A percentile compares a stretch with the other conserved stretches of the same genome.
Evolutionary conservation across 1,140 invertebrate genomes (phyloP).

Genomic region (Drosophila parabipectinata): DNA sequence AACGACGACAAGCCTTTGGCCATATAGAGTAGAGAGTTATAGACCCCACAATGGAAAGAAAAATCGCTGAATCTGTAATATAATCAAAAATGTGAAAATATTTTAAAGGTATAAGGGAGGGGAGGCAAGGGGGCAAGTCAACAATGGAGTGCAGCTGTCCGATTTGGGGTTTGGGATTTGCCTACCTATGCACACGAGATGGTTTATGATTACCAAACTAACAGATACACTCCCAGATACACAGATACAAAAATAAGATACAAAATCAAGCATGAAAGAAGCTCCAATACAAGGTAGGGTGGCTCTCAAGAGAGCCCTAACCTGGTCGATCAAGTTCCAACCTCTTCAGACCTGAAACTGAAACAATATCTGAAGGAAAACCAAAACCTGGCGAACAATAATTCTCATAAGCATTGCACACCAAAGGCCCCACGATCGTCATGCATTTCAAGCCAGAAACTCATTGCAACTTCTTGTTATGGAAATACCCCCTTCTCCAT

Average conservation of each 20-base stretch:
- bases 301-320: not conserved
- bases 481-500: constrained; percentile 4
- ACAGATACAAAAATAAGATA: constrained; percentile 13
- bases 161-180: constrained; percentile 56
- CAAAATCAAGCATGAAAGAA: constrained; percentile 43
- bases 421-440: constrained; percentile 3
- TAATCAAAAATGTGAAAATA: constrained; percentile 59
- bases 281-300: constrained; percentile 33
- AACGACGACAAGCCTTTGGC: constrained; percentile 55
- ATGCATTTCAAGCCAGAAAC: constrained; percentile 9
- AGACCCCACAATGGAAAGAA: constrained; percentile 9
- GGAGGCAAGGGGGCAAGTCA: constrained; percentile 22
- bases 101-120: constrained; percentile 62
- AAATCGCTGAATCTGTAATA: constrained; percentile 76
- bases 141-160: constrained; percentile 70
- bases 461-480: constrained; percentile 20
- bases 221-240: constrained; percentile 9
- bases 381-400: not conserved
- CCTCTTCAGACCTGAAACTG: constrained; percentile 3
- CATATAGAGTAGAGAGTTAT: constrained; percentile 36
- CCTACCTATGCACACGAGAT: constrained; percentile 75
- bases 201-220: constrained; percentile 55
- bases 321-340: too few species aligned
- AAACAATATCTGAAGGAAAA: constrained; percentile 53
- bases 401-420: constrained; percentile 25